phyloP scores from a whole-genome alignment of 1,140 invertebrate genomes.

The Olivierus martensii region DNA sequence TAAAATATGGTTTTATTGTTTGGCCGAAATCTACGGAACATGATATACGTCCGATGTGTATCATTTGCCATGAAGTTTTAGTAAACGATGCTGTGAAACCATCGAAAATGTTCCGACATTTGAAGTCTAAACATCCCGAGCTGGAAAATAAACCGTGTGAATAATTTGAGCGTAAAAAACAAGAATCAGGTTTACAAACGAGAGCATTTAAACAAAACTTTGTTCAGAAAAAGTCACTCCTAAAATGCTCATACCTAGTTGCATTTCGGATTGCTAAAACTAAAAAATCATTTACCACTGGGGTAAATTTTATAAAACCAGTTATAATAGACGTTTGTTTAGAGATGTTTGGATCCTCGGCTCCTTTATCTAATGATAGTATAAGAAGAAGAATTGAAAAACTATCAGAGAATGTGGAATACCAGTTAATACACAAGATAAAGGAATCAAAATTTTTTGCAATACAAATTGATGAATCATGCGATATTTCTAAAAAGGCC shows the following conservation, averaged over 20 bases:
- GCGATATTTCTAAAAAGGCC: not conserved
- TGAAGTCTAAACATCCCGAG: too few relatives aligned
- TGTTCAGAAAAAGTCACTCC: not conserved
- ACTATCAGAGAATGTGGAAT: not conserved
- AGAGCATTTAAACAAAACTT: not conserved
- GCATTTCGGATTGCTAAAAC: not conserved
- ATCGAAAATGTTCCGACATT: too few relatives aligned
- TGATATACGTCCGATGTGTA: too few relatives aligned
- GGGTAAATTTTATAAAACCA: not conserved
- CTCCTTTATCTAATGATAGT: not conserved
- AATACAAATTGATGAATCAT: not conserved
- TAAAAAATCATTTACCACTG: not conserved
- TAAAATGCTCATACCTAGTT: not conserved
- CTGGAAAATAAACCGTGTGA: too few relatives aligned
- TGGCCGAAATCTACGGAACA: too few relatives aligned
- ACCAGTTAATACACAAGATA: not conserved
- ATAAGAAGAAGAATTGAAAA: not conserved
- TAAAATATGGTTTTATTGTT: too few relatives aligned
- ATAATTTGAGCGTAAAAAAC: not conserved
- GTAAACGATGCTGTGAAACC: too few relatives aligned
- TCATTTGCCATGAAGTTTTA: too few relatives aligned
- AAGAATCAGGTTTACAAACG: not conserved
- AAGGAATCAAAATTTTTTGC: not conserved
- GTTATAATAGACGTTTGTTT: not conserved
- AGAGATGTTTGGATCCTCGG: not conserved